Conservation (phyloP, 2,113 vertebrate species). For the Triplophysa rosa region DNA sequence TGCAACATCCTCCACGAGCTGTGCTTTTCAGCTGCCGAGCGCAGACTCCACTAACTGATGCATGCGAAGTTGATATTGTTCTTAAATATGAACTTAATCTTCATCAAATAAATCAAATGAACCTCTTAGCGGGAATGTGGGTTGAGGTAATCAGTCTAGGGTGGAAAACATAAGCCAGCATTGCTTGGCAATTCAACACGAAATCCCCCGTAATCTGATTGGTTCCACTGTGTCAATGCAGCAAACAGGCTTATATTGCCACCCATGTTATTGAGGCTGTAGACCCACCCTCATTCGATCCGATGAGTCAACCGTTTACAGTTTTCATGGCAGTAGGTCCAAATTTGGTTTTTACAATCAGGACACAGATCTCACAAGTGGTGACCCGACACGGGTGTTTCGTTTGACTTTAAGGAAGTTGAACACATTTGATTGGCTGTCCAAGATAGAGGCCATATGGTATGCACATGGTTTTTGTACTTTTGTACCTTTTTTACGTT, state of each 20-base stretch:
- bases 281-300: slow-evolving; percentile 20
- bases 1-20: slow-evolving; percentile 6
- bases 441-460: no score
- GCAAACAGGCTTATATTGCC: slow-evolving; percentile 38
- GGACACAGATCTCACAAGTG: no score
- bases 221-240: slow-evolving; percentile 42
- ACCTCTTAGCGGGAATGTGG: slow-evolving; percentile 7
- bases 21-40: neutral
- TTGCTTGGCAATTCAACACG: slow-evolving; percentile 39
- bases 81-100: slow-evolving; percentile 14
- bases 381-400: no score
- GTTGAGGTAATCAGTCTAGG: neutral
- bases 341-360: neutral
- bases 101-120: slow-evolving; percentile 17
- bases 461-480: no score
- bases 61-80: neutral
- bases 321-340: neutral
- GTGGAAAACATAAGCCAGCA: slow-evolving; percentile 18
- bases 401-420: no score
- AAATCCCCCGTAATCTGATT: slow-evolving; percentile 39
- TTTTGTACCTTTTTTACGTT: no score
- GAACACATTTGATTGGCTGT: no score
- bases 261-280: slow-evolving; percentile 42
- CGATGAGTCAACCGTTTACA: slow-evolving; percentile 14
- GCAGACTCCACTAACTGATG: neutral